A percentile compares a stretch with the other conserved stretches of the same genome.
Evolutionary conservation across 2,888 invertebrate species (phyloP).

Genomic region (Limnephilus marmoratus): DNA sequence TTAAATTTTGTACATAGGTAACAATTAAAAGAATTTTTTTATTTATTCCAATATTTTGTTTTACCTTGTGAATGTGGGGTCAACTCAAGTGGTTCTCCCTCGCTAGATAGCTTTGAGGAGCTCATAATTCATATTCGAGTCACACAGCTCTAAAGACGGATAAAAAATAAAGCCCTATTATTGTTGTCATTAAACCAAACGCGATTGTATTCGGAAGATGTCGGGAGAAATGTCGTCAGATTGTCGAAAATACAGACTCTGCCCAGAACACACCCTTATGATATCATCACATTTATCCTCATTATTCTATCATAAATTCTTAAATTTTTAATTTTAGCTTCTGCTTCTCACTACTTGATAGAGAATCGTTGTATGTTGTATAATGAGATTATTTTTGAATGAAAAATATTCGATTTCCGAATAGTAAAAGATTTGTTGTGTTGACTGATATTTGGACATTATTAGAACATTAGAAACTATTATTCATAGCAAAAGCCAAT

Average conservation of each 20-base stretch:
- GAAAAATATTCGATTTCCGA: not conserved
- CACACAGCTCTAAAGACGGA: slow-evolving; percentile 51
- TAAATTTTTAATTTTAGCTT: too few relatives aligned
- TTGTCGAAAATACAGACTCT: not conserved
- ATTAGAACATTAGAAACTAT: too few relatives aligned
- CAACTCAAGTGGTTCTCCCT: not conserved
- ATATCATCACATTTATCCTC: not conserved
- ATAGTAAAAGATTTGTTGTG: not conserved
- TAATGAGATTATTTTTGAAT: not conserved
- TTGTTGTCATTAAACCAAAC: slow-evolving; percentile 47
- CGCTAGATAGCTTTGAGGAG: not conserved
- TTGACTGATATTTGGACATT: too few relatives aligned
- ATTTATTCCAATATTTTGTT: too few relatives aligned
- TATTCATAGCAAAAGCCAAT: too few relatives aligned
- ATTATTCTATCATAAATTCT: not conserved
- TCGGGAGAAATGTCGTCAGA: not conserved
- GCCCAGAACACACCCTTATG: not conserved
- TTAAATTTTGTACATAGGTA: too few relatives aligned
- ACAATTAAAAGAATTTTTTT: too few relatives aligned
- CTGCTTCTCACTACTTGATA: not conserved
- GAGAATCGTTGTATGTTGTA: not conserved
- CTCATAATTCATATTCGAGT: slow-evolving; percentile 52
- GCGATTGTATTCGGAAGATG: not conserved
- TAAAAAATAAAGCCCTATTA: slow-evolving; percentile 52
- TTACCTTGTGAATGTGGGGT: not conserved